Evolutionary conservation across 2,888 invertebrate genomes (phyloP), one percentile per base, ranked within the genome.

Genomic region (Hypomecis punctinalis): DNA sequence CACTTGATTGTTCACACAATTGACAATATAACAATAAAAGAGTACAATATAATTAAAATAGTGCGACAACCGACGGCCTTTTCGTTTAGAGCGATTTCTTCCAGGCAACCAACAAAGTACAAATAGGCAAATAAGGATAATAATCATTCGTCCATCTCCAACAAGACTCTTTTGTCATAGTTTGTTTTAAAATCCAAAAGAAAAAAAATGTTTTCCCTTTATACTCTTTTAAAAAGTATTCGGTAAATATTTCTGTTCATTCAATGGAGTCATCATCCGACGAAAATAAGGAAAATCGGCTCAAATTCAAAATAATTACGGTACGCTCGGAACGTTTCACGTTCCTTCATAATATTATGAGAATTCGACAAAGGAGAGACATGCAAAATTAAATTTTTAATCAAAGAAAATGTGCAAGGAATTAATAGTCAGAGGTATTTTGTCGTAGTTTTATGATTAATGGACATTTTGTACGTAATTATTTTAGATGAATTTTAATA

Each of bases 211-310:
- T n/a, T n/a, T n/a, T 11, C 11, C 48, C 48, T 64, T 46, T 39
- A 11, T n/a, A 33, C 40, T 1, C 37, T 66, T 42, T 46, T 9
- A 57, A 51, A 61, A 55, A 47, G 59, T 6, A 33, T 48, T 55
- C 48, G 10, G 33, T 23, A 59, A 61, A 66, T 68, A 57, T 66
- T 57, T 63, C 62, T 61, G 45, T 55, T 48, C 62, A 56, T 67
- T 63, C 62, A 53, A 59, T 49, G 37, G n/a, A n/a, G 37, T 60
- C 55, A 61, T 66, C 61, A 49, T 66, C 51, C 58, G 61, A 53
- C 60, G 57, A 66, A 66, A 71, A 68, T 63, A 56, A 69, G 69
- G 63, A 71, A 71, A 68, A 63, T 65, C 65, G 61, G 55, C 65
- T 67, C 35, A 63, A 61, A 68, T 70, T 64, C 46, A 13, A 61